Conservation (phyloP, 2,888 invertebrate genomes). For the Cacoxenus indagator region DNA sequence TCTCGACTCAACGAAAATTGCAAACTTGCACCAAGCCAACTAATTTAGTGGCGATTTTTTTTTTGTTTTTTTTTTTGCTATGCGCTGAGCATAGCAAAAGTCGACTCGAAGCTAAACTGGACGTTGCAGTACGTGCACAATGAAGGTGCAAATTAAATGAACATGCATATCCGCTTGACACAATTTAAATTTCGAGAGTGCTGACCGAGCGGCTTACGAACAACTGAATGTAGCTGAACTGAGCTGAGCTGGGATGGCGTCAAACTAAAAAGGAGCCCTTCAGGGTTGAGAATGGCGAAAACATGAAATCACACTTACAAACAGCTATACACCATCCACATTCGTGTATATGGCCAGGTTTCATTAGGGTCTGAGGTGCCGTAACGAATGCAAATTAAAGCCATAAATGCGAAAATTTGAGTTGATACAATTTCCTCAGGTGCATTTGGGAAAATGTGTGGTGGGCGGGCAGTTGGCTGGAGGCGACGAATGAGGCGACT, state of each 20-base stretch:
- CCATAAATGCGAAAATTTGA: no score
- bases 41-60: constrained; percentile 11
- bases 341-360: background rate
- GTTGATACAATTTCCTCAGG: no score
- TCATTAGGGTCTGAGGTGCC: no score
- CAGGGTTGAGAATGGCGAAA: background rate
- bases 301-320: constrained; percentile 5
- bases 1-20: background rate
- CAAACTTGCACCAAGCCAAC: constrained; percentile 1
- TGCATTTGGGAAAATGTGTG: no score
- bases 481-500: no score
- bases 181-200: constrained; percentile 52
- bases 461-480: no score
- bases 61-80: background rate
- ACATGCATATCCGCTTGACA: constrained; percentile 65
- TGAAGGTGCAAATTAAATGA: constrained; percentile 63
- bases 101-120: background rate
- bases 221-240: no score
- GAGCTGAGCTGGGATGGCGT: no score
- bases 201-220: background rate
- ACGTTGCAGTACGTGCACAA: constrained; percentile 29
- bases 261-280: no score
- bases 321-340: background rate
- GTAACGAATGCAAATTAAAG: no score
- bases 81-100: background rate